phyloP scores from a whole-genome alignment of 2,797 vertebrate species.

The Danio kyathit region DNA sequence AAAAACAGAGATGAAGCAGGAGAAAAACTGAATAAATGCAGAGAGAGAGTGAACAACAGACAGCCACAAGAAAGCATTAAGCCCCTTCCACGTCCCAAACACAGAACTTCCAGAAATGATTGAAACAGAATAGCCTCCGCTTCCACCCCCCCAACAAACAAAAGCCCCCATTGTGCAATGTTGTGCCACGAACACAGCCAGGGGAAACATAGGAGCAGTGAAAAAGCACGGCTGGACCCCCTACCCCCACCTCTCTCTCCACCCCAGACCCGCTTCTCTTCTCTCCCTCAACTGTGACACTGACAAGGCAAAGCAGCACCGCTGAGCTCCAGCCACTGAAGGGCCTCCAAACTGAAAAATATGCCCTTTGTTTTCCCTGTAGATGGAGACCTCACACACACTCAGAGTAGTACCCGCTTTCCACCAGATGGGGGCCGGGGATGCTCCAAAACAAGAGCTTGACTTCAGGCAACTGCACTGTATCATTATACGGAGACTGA shows the following conservation, averaged over 20 bases:
- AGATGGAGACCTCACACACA: constrained; percentile 68
- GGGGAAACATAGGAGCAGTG: constrained; percentile 83
- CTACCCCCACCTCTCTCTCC: constrained; percentile 29
- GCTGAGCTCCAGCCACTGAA: constrained; percentile 60
- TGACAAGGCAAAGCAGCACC: constrained; percentile 60
- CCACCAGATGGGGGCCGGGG: constrained; percentile 70
- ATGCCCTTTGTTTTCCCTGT: constrained; percentile 68
- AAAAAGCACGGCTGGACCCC: constrained; percentile 74
- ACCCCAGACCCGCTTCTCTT: constrained; percentile 49
- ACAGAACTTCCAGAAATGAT: constrained; percentile 91
- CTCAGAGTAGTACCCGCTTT: constrained; percentile 54
- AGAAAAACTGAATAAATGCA: constrained; percentile 19
- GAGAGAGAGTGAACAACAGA: constrained; percentile 28
- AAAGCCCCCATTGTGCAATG: constrained; percentile 85
- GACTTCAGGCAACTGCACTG: constrained; percentile 47
- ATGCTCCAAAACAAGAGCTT: not conserved
- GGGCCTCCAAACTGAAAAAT: constrained; percentile 68
- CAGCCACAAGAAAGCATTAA: constrained; percentile 69
- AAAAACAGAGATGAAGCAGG: constrained; percentile 13
- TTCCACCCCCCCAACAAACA: constrained; percentile 83
- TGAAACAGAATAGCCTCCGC: constrained; percentile 84
- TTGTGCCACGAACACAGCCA: constrained; percentile 81
- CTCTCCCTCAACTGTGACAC: constrained; percentile 58
- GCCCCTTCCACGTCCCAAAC: constrained; percentile 80
- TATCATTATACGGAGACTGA: constrained; percentile 56